Evolutionary conservation across 2,797 vertebrate genomes (phyloP).

Genomic region (Valencia hispanica): DNA sequence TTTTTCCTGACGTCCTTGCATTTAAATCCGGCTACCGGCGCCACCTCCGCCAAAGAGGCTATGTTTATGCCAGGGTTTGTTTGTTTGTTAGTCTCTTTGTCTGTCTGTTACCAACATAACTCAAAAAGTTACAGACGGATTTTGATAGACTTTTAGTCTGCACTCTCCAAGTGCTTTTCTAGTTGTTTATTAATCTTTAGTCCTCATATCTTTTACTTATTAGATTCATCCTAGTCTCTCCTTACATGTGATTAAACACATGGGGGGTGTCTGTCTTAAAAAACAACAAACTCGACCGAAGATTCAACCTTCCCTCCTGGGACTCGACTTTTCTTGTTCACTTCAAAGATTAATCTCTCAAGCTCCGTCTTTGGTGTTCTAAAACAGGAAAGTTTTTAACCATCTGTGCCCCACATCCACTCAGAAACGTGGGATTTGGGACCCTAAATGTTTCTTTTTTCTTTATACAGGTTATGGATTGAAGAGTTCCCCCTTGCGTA

Average conservation of each 20-base stretch:
- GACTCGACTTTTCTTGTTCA: neutral
- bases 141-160: no score
- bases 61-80: no score
- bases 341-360: neutral
- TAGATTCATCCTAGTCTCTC: neutral
- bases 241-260: neutral
- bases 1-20: neutral
- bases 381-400: neutral
- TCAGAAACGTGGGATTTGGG: neutral
- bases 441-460: neutral
- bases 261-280: neutral
- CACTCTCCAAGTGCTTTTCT: no score
- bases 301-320: neutral
- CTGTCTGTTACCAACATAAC: no score
- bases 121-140: no score
- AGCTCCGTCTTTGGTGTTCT: neutral
- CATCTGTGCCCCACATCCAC: neutral
- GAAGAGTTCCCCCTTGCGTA: neutral
- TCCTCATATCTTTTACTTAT: no score
- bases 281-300: neutral
- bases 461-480: neutral
- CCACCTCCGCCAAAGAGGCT: no score
- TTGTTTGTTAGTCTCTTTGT: no score
- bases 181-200: no score
- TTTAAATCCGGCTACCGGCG: no score